Evolutionary conservation across 2,888 invertebrate genomes (phyloP).

Genomic region (Cerastis leucographa): DNA sequence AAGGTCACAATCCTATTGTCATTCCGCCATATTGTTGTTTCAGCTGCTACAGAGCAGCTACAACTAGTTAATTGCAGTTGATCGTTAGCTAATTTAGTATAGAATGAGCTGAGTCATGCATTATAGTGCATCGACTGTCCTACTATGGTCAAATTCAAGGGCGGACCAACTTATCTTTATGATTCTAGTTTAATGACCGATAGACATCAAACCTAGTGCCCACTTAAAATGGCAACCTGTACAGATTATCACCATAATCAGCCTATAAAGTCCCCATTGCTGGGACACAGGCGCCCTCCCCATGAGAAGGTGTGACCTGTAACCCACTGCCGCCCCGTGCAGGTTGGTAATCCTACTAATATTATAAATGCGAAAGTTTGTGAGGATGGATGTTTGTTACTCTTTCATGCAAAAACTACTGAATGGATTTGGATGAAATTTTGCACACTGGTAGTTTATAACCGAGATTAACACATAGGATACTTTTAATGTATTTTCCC

Average conservation of each 20-base stretch:
- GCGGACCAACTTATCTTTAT: background rate
- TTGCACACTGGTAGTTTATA: too few species aligned
- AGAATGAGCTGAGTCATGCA: slow-evolving; percentile 1
- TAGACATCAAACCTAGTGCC: background rate
- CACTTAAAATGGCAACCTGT: background rate
- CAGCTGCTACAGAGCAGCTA: background rate
- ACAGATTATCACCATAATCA: background rate
- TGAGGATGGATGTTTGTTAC: too few species aligned
- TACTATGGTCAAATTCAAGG: slow-evolving; percentile 6
- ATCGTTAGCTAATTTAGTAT: slow-evolving; percentile 16
- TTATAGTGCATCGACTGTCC: background rate
- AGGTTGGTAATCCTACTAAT: background rate
- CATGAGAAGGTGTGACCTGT: background rate
- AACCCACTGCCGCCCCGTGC: background rate
- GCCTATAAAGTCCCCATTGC: background rate
- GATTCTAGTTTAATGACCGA: background rate
- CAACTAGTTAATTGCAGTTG: slow-evolving; percentile 9
- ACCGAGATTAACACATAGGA: too few species aligned
- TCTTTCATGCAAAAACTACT: too few species aligned
- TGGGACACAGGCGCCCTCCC: background rate
- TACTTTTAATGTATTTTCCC: too few species aligned
- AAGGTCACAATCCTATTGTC: background rate
- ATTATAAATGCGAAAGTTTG: too few species aligned
- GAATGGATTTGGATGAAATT: too few species aligned
- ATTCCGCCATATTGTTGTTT: background rate